Base-by-base conservation (phyloP, 64 coral and sea anemone species). In the Stichodactyla mertensii region DNA sequence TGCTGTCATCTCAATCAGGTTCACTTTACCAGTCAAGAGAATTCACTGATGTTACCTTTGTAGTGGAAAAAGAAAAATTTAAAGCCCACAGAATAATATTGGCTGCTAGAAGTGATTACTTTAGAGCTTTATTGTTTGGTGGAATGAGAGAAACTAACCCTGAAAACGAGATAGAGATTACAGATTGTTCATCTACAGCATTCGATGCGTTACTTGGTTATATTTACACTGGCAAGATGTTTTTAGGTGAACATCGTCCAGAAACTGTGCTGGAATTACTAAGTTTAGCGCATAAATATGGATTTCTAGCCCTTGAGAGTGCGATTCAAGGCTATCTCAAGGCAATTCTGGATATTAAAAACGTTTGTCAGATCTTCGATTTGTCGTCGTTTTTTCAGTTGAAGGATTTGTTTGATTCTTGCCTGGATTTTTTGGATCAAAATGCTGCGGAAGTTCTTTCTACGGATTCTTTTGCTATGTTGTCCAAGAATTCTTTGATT, bases 141-240 rank as follows among this genome's bases (percentile, higher is more conserved):
- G 97, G 97, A 85, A 99, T 99, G 97, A 94, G 93, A 86, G 97
- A 99, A 92, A 88, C 97, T 6, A 95, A 99, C 20, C 93, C 97
- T 27, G 87, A 88, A 26, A 87, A 84, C 11, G 86, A 99, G 74
- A 95, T 99, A 27, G 97, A 94, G 19, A 56, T 99, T 7, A 88
- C 86, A 77, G 97, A 99, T 78, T 92, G 89, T 2, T 92, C 93
- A 57, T 71, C 92, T 6, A 85, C 61, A 20, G 97, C 97, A 27
- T 99, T 99, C 58, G 90, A 94, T 60, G 93, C 93, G 0, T 71
- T 99, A 55, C 86, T 99, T 10, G 92, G 89, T 26, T 99, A 99
- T 86, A 82, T 99, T 84, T 99, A 99, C 61, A 92, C 93, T 20
- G 97, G 97, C 20, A 94, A 94, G 64, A 92, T 99, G 15, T 95